A percentile compares a stretch with the other conserved stretches of the same genome.
phyloP scores from a whole-genome alignment of 2,888 invertebrate genomes.

The Chrysolina americana region DNA sequence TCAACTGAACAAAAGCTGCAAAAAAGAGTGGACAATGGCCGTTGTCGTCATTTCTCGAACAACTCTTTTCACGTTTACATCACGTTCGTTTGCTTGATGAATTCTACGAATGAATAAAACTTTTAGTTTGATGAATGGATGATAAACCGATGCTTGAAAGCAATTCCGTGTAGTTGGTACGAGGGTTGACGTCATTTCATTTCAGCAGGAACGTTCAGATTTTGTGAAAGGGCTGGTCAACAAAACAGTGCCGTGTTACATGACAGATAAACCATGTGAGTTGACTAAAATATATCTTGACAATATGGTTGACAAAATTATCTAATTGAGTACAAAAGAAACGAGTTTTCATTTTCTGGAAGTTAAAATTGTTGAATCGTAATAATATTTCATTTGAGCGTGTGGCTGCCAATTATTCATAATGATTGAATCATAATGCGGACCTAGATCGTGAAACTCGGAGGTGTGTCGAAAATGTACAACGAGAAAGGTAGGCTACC shows the following conservation, averaged over 20 bases:
- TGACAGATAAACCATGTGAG: too few species aligned
- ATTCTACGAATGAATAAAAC: background rate
- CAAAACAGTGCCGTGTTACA: background rate
- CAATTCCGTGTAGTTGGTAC: background rate
- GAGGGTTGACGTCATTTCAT: background rate
- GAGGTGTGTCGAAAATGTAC: too few species aligned
- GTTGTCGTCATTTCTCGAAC: slow-evolving; percentile 10
- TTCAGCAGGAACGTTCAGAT: background rate
- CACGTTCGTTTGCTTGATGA: slow-evolving; percentile 6
- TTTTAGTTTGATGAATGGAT: slow-evolving; percentile 10
- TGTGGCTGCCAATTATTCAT: too few species aligned
- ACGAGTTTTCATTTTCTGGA: too few species aligned
- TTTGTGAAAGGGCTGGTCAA: background rate
- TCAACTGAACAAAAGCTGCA: background rate
- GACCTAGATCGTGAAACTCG: too few species aligned
- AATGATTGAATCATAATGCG: too few species aligned
- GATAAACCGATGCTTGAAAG: slow-evolving; percentile 14
- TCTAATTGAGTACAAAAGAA: too few species aligned
- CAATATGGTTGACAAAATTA: too few species aligned
- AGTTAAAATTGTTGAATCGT: too few species aligned
- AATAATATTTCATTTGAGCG: too few species aligned
- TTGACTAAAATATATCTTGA: too few species aligned
- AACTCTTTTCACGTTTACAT: slow-evolving; percentile 13
- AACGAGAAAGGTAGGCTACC: too few species aligned
- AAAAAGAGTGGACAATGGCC: slow-evolving; percentile 1